phyloP scores from a whole-genome alignment of 2,797 vertebrate genomes.

The Tinamus major region DNA sequence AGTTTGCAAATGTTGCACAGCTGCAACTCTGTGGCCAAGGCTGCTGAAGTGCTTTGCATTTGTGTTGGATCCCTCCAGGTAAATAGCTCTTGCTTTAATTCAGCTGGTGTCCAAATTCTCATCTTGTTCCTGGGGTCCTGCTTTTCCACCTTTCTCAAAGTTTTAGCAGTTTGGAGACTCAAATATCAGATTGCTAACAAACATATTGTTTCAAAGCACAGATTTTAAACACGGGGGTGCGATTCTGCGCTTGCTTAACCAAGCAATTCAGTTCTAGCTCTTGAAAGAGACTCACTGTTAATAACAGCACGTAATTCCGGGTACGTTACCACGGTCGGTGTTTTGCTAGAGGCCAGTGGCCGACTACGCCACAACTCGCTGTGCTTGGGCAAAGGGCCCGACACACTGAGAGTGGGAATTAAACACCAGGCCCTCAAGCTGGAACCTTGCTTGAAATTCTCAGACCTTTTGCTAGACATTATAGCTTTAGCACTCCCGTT shows the following conservation, averaged over 20 bases:
- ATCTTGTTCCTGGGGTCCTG: background rate
- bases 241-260: background rate
- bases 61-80: background rate
- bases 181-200: background rate
- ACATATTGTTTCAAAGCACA: background rate
- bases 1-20: background rate
- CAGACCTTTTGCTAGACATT: background rate
- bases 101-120: background rate
- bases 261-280: background rate
- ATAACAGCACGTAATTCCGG: background rate
- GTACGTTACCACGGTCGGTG: background rate
- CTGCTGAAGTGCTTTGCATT: background rate
- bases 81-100: background rate
- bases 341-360: background rate
- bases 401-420: rapidly evolving
- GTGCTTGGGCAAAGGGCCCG: background rate
- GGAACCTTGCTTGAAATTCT: background rate
- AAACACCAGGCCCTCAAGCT: background rate
- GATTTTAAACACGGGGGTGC: background rate
- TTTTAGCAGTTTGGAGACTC: rapidly evolving
- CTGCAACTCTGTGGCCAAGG: background rate
- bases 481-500: background rate
- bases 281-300: background rate
- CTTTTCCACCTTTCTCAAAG: background rate
- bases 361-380: rapidly evolving